Percentiles rank a stretch among this genome's conserved stretches.
Evolutionary conservation across 2,888 invertebrate species (phyloP).

Genomic region (Andrena fulva): DNA sequence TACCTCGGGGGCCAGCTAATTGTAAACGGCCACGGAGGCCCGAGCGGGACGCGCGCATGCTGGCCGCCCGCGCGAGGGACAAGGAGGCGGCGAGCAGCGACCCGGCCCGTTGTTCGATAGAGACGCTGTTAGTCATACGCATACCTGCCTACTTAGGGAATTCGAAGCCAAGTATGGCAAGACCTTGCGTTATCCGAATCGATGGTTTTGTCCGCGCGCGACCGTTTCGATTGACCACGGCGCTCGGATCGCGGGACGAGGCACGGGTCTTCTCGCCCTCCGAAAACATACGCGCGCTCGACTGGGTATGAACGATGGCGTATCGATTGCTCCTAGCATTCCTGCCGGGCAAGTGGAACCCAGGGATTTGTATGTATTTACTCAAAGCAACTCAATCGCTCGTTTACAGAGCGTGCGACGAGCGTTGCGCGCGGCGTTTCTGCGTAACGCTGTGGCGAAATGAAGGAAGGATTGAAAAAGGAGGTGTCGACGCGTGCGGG

Average conservation of each 20-base stretch:
- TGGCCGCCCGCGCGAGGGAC: not conserved
- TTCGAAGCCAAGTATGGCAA: constrained; percentile 65
- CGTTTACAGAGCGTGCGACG: too few relatives aligned
- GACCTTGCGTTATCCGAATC: constrained; percentile 63
- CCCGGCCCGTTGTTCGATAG: constrained; percentile 24
- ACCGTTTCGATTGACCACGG: too few relatives aligned
- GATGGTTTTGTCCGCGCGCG: constrained; percentile 26
- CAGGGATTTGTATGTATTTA: too few relatives aligned
- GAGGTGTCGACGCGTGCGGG: not conserved
- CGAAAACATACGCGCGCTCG: too few relatives aligned
- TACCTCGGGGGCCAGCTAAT: constrained; percentile 55
- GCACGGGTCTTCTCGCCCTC: too few relatives aligned
- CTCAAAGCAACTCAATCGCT: too few relatives aligned
- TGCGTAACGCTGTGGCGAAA: too few relatives aligned
- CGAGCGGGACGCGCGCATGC: constrained; percentile 3
- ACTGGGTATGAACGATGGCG: too few relatives aligned
- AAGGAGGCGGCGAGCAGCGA: constrained; percentile 15
- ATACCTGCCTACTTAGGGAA: constrained; percentile 67
- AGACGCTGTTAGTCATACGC: constrained; percentile 69
- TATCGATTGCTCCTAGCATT: not conserved
- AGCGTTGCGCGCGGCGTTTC: too few relatives aligned
- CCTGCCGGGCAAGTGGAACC: too few relatives aligned
- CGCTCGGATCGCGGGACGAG: too few relatives aligned
- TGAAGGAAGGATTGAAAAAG: too few relatives aligned
- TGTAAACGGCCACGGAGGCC: constrained; percentile 36